Conservation (phyloP, 2,888 invertebrate genomes). For the Drosophila setosimentum region DNA sequence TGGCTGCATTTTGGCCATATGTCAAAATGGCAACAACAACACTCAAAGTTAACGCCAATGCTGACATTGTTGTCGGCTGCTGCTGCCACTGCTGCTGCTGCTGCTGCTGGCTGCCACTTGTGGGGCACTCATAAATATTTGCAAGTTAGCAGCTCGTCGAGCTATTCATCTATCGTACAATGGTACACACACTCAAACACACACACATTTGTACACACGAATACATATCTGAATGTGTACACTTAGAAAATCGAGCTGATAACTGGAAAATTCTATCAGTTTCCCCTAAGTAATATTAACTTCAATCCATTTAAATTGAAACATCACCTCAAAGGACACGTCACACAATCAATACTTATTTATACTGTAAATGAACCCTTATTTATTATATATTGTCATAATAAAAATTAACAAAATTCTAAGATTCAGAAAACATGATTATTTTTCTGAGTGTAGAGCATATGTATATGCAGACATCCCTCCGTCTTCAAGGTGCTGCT, state of each 20-base stretch:
- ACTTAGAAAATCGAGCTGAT: background rate
- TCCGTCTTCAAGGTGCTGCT: slow-evolving; percentile 65
- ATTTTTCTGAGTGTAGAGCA: slow-evolving; percentile 2
- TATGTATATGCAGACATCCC: slow-evolving; percentile 43
- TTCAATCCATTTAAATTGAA: no score
- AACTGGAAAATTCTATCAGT: background rate
- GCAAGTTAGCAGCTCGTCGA: slow-evolving; percentile 82
- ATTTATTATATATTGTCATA: no score
- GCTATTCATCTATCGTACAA: slow-evolving; percentile 78
- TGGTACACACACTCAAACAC: slow-evolving; percentile 25
- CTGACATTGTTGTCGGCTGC: slow-evolving; percentile 65
- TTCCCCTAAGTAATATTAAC: background rate
- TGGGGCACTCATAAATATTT: slow-evolving; percentile 81
- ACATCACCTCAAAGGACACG: no score
- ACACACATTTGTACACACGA: slow-evolving; percentile 1
- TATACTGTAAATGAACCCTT: no score
- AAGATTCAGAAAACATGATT: no score
- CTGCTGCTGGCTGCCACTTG: slow-evolving; percentile 66
- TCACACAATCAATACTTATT: no score
- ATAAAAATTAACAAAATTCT: no score
- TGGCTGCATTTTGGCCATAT: slow-evolving; percentile 80
- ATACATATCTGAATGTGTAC: background rate
- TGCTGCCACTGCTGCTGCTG: slow-evolving; percentile 32
- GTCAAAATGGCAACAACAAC: slow-evolving; percentile 81
- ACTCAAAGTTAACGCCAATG: slow-evolving; percentile 65